Base-by-base conservation (phyloP, 2,888 invertebrate genomes). In the Athetis lepigone region DNA sequence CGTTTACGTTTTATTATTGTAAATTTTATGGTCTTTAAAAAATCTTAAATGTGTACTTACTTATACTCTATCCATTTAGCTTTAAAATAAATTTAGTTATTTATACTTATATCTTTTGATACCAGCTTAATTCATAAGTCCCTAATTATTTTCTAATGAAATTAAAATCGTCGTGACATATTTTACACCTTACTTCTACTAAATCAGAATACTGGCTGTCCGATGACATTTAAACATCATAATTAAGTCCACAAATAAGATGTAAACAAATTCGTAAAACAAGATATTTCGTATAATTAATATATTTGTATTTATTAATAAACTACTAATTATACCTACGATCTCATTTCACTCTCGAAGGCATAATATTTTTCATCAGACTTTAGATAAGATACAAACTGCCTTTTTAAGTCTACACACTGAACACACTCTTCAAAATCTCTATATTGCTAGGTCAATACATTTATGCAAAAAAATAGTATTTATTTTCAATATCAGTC, bases 201-300 rank as follows among this genome's bases (percentile, higher is more conserved):
- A 45, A 68, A 75, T 60, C 40, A 56, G 45, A 11, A 40, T 45
- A 60, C 52, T 21, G 29, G 4, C 51, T 37, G 36, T 16, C 36
- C 18, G 7, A 37, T 52, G 45, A 52, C 50, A 59, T 72, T 63
- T 40, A 66, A 58, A 79, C 61, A 69, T 67, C 61, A 62, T 76
- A 69, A 79, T 76, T 75, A 79, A 71, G 37, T 19, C 61, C 37
- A 21, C 56, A 66, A 77, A 75, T 75, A 66, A 75, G 65, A 71
- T 79, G 64, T 62, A 46, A 64, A 76, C 58, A 52, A 33, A 66
- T 69, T 76, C 62, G 66, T 76, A 57, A 57, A 71, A 75, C 60
- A 79, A 56, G 68, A 63, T 63, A 49, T 79, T 71, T 18, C 47
- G 60, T 50, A 75, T 77, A 79, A 79, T 71, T 71, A 71, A 68